A percentile compares a stretch with the other conserved stretches of the same genome.
phyloP scores from a whole-genome alignment of 2,888 invertebrate genomes.

The Volucella zonaria region DNA sequence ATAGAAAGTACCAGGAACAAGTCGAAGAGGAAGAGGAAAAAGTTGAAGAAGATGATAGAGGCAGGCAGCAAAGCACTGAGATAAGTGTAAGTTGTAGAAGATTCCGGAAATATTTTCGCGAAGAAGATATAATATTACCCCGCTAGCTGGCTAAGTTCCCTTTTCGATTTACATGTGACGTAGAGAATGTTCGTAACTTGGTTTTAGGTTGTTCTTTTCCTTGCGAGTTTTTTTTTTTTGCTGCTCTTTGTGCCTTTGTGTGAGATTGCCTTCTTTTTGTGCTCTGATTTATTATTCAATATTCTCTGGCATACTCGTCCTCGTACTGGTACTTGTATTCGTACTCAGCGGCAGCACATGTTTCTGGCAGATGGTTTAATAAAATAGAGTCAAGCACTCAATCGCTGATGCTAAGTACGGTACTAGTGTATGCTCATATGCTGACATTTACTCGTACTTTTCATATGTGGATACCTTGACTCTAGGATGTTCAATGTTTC shows the following conservation, averaged over 20 bases:
- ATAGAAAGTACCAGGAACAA: not conserved
- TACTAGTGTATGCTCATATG: not conserved
- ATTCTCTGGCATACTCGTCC: conserved; percentile 33
- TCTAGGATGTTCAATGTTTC: conserved; percentile 17
- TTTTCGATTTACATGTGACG: conserved; percentile 54
- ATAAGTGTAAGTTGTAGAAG: not conserved
- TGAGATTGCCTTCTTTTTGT: conserved; percentile 52
- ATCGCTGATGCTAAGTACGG: conserved; percentile 28
- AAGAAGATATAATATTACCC: conserved; percentile 18
- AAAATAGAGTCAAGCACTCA: conserved; percentile 66
- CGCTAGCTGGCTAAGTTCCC: conserved; percentile 11
- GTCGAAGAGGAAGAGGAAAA: conserved; percentile 5
- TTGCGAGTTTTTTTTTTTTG: not conserved
- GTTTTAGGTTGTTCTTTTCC: conserved; percentile 8
- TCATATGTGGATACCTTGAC: too few relatives aligned
- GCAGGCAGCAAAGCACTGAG: not conserved
- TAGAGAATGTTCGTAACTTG: conserved; percentile 24
- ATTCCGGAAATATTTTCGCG: conserved; percentile 43
- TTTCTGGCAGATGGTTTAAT: conserved; percentile 69
- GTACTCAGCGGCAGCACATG: conserved; percentile 65
- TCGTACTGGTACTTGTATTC: not conserved
- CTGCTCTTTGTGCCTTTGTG: conserved; percentile 24
- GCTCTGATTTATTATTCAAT: conserved; percentile 72
- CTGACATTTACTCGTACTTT: conserved; percentile 51
- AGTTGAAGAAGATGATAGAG: not conserved